phyloP scores from a whole-genome alignment of 2,797 vertebrate genomes.

The Glossophaga mutica region DNA sequence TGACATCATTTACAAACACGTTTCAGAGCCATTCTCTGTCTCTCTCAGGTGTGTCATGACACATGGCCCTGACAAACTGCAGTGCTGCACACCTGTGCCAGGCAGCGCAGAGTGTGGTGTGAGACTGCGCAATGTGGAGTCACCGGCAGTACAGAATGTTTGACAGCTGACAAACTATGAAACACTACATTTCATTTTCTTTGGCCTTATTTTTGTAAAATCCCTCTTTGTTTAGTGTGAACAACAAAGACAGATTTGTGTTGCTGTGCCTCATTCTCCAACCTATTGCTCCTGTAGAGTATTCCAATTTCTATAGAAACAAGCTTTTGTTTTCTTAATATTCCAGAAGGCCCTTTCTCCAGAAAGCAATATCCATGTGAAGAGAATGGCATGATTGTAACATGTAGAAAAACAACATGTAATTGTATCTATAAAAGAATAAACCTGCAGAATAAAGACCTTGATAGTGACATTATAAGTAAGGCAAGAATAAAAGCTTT shows the following conservation, averaged over 20 bases:
- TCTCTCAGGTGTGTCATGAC: background rate
- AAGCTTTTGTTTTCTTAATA: constrained; percentile 19
- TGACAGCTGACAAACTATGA: background rate
- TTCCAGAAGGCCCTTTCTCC: constrained; percentile 25
- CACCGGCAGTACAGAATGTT: background rate
- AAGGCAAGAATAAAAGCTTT: constrained; percentile 48
- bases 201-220: constrained; percentile 41
- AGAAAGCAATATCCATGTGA: constrained; percentile 26
- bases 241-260: background rate
- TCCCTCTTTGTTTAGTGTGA: background rate
- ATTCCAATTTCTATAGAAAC: constrained; percentile 46
- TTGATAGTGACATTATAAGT: constrained; percentile 21
- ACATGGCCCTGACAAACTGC: background rate
- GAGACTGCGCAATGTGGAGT: background rate
- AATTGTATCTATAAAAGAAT: constrained; percentile 39
- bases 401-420: constrained; percentile 32
- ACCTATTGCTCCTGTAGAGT: background rate
- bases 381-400: constrained; percentile 48
- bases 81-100: background rate
- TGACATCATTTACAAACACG: background rate
- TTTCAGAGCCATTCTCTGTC: background rate
- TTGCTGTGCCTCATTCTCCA: background rate
- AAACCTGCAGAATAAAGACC: constrained; percentile 34
- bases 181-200: background rate
- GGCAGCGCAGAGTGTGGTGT: background rate